Base-by-base conservation (phyloP, 2,888 invertebrate genomes). In the Meta bourneti region DNA sequence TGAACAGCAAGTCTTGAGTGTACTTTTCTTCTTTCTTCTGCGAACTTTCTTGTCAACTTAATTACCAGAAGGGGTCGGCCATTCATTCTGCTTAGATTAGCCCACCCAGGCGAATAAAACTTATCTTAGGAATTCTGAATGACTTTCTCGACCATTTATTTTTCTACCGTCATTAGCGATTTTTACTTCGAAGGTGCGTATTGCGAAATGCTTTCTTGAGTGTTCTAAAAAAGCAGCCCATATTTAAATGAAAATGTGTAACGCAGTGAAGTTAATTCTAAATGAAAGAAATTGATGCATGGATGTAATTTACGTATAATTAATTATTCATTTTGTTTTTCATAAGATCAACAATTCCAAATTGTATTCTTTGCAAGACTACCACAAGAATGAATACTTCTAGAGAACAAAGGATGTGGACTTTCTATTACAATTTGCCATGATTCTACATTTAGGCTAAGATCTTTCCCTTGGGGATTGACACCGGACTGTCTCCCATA, bases 41-140 rank as follows among this genome's bases (percentile, higher is more conserved):
- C 61, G 61, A 83, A 83, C 83, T 83, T 83, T 83, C 72, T 83
- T 74, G 83, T 83, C 83, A 83, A 83, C 83, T 83, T 83, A 83
- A 83, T 83, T 83, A 83, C 74, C 72, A 74, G 52, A 54, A 54
- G 61, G 16, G 61, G 61, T 61, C 5, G n/a, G 61, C 61, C 61
- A 61, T 61, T 61, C 16, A 61, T 61, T 61, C 16, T 9, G 61
- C 61, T 61, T 16, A 61, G 16, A 61, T 61, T 61, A 61, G 61
- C 11, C 11, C 61, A 61, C 61, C 61, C 61, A 61, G 7, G 61
- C 61, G 61, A 61, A 61, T 61, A 61, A 61, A 61, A 61, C 61
- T 61, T 61, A 61, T 61, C 61, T 61, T 61, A 11, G 61, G 61
- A 61, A 61, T 61, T 61, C 61, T 11, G 61, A 61, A 61, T 16